Base-by-base conservation (phyloP, 2,888 invertebrate species). In the Standfussiana lucernea region DNA sequence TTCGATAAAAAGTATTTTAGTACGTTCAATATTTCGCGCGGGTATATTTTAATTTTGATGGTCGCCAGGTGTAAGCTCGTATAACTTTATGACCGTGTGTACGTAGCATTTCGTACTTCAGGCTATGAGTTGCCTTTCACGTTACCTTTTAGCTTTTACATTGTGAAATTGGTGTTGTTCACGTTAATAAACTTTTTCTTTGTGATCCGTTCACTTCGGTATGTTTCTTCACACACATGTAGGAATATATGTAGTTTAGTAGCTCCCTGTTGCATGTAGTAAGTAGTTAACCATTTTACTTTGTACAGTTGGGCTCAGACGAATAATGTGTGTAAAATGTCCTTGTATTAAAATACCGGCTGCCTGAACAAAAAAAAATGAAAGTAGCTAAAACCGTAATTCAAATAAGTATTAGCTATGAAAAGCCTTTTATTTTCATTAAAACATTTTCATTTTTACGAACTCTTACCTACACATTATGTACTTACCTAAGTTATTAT, bases 131-230 rank as follows among this genome's bases (percentile, higher is more conserved):
- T 75, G 79, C 76, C 77, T 85, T 87, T 75, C 79, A 80, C 72
- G 85, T 80, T 81, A 86, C 77, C 83, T 85, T 89, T 80, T 82
- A 85, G 85, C 86, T 86, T 89, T 89, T 86, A 88, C 86, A 88
- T 81, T 82, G 86, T 84, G 81, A 87, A 90, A 87, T 89, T 89
- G 86, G 84, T 89, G 87, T 87, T 89, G 90, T 88, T 88, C 90
- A 74, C 87, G 77, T 85, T 89, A 88, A 88, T 90, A 89, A 90
- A 90, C 81, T 86, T 87, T 88, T 88, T 86, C 89, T 91, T 88
- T 91, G 90, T 89, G 87, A 87, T 84, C 82, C 80, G 73, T 84
- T 80, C 82, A 74, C 78, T 73, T 69, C 65, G 40, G 70, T 84
- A 79, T 75, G 61, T 80, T 83, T 84, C 82, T 71, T 72, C 76